phyloP scores from a whole-genome alignment of 2,797 vertebrate genomes.

The Alfaro cultratus region DNA sequence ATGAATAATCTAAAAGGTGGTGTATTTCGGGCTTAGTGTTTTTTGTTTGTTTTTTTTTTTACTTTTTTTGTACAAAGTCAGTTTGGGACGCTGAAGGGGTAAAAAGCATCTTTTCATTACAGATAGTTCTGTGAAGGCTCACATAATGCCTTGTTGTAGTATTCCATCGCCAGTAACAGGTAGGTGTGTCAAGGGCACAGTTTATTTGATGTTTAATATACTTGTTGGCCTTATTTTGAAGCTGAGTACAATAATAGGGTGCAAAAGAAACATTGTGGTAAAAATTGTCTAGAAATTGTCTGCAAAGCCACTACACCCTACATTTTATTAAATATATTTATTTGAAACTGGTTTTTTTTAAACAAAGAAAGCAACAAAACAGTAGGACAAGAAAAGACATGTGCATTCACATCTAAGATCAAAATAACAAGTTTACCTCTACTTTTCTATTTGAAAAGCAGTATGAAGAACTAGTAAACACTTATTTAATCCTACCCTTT shows the following conservation, averaged over 20 bases:
- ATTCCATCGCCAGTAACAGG: neutral
- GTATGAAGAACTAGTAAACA: no score
- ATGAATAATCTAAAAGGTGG: neutral
- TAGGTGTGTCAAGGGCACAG: neutral
- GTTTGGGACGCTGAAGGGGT: neutral
- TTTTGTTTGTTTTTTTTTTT: neutral
- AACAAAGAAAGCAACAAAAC: no score
- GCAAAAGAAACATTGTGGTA: neutral
- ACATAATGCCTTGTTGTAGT: neutral
- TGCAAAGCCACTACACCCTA: no score
- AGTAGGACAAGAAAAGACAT: no score
- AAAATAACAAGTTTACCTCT: no score
- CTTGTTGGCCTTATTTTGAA: neutral
- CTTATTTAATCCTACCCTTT: no score
- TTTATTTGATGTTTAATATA: neutral
- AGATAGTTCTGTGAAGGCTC: neutral
- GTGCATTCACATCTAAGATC: no score
- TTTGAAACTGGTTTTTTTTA: no score
- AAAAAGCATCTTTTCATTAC: neutral
- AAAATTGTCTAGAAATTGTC: neutral
- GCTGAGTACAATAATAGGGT: neutral
- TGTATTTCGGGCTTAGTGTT: neutral
- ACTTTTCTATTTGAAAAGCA: no score
- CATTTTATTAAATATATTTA: no score
- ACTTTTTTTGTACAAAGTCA: neutral